A percentile compares a stretch with the other conserved stretches of the same genome.
Conservation (phyloP, 2,797 vertebrate genomes). For the Ambastaia sidthimunki region DNA sequence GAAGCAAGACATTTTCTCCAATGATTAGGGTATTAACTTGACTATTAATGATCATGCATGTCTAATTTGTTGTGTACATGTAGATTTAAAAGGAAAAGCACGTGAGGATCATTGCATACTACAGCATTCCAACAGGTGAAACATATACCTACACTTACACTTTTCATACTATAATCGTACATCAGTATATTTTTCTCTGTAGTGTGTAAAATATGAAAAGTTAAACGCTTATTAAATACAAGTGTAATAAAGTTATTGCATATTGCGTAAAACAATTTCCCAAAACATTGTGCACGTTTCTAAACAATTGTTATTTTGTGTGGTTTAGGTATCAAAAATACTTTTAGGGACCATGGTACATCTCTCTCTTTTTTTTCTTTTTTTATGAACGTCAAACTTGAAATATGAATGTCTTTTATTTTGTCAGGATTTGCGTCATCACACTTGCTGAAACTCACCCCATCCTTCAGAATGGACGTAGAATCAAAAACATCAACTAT, state of each 20-base stretch:
- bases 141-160: background rate
- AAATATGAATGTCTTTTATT: background rate
- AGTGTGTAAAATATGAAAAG: background rate
- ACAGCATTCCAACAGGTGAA: constrained; percentile 95
- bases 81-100: constrained; percentile 90
- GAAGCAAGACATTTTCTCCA: background rate
- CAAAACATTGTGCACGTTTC: too few relatives aligned
- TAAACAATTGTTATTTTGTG: too few relatives aligned
- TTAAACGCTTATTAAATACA: too few relatives aligned
- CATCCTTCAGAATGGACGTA: constrained; percentile 86
- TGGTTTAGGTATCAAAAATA: too few relatives aligned
- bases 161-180: background rate
- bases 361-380: too few relatives aligned
- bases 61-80: constrained; percentile 11
- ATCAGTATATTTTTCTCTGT: background rate
- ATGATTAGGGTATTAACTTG: too few relatives aligned
- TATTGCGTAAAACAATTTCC: too few relatives aligned
- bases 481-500: constrained; percentile 88
- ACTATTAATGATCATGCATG: background rate
- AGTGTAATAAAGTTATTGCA: too few relatives aligned
- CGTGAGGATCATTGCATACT: constrained; percentile 93
- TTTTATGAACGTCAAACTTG: background rate
- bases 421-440: constrained; percentile 88
- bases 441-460: constrained; percentile 94
- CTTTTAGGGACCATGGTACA: too few relatives aligned